Evolutionary conservation across 2,888 invertebrate species (phyloP), one percentile per base, ranked within the genome.

Genomic region (Acrobasis repandana): DNA sequence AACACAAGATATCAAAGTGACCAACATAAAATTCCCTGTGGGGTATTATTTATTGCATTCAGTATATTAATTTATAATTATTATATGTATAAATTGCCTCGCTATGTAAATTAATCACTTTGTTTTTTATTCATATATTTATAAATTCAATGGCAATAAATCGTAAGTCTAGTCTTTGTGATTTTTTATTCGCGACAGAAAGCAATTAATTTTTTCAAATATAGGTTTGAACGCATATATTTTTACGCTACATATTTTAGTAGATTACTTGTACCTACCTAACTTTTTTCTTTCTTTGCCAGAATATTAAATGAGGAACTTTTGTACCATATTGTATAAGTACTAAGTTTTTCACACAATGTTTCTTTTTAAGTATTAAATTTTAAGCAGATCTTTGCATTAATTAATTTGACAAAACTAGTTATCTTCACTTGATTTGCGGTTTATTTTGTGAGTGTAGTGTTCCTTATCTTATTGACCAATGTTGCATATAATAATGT

Each of bases 61-160:
- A 33, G 49, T 58, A 18, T 34, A 38, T 58, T 49, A 58, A 58
- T 58, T 49, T 58, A 58, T 58, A 49, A 49, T 58, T 58, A 38
- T 38, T 54, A 16, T 38, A 38, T 38, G 38, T 54, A 54, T 54
- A 54, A 54, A 54, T 54, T 36, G 38, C 38, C 38, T 54, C 20
- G 36, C 18, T 54, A 54, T 54, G 54, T 54, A 38, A 38, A 54
- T 54, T 54, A 43, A 54, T 38, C 38, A 43, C 54, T 54, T 54
- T 54, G 36, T 54, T 54, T 54, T 38, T 54, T 54, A 54, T 54
- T 54, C 11, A 43, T 38, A 16, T 38, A 43, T 38, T 54, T 54
- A 54, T 38, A 38, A 38, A 54, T 54, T 54, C 54, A 54, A 38
- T n/a, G 20, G 18, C n/a, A 38, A 54, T 54, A 54, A 54, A 54